Evolutionary conservation across 2,113 vertebrate species (phyloP).

Genomic region (Cololabis saira): DNA sequence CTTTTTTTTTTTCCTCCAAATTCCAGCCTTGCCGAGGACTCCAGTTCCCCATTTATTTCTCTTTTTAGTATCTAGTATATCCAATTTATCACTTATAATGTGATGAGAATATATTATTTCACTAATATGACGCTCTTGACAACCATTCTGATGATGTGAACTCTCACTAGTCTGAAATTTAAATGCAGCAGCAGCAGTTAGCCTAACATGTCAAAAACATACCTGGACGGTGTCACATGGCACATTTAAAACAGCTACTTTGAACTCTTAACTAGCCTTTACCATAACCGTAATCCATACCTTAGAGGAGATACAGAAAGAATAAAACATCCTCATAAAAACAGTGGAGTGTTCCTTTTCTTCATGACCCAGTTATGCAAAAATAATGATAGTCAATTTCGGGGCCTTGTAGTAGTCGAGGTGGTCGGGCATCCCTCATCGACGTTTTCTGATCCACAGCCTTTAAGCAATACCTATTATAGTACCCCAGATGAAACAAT

Average conservation of each 20-base stretch:
- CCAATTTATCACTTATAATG: not conserved
- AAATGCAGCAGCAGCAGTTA: no score
- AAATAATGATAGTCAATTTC: constrained; percentile 59
- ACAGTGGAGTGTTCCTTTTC: constrained; percentile 35
- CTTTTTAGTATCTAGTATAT: not conserved
- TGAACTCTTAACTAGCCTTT: no score
- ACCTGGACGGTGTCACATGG: no score
- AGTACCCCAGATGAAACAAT: constrained; percentile 23
- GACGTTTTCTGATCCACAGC: constrained; percentile 46
- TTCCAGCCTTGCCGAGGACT: not conserved
- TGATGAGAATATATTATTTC: not conserved
- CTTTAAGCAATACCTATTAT: constrained; percentile 58
- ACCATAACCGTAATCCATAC: no score
- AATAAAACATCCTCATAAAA: constrained; percentile 1
- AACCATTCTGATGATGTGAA: not conserved
- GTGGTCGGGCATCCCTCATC: constrained; percentile 53
- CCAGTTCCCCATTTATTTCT: no score
- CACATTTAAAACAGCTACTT: no score
- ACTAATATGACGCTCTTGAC: not conserved
- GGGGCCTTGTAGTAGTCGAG: constrained; percentile 38
- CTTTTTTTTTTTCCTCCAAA: not conserved
- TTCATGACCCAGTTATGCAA: constrained; percentile 72
- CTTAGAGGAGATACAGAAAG: not conserved
- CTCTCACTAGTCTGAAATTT: not conserved
- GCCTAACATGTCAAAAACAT: no score